A percentile compares a stretch with the other conserved stretches of the same genome.
Conservation (phyloP, 2,888 invertebrate species). For the Suillia variegata region DNA sequence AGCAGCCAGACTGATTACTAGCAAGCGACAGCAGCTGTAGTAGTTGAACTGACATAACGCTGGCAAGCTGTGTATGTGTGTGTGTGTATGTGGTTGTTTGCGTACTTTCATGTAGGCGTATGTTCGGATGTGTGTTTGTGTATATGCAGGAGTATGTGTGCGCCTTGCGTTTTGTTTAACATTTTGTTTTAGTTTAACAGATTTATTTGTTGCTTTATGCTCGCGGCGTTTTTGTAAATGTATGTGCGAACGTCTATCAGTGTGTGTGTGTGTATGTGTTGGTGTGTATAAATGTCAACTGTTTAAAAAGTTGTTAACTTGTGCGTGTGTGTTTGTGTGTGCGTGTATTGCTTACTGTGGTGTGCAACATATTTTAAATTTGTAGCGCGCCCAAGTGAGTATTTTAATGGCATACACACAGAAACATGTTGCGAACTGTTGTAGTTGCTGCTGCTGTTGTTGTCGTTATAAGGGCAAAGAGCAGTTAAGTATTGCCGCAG, state of each 20-base stretch:
- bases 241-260: neutral
- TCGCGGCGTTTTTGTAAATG: neutral
- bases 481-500: too few relatives aligned
- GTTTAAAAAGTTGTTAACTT: neutral
- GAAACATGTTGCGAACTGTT: too few relatives aligned
- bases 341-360: neutral
- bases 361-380: neutral
- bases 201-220: conserved; percentile 37
- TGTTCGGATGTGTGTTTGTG: conserved; percentile 7
- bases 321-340: neutral
- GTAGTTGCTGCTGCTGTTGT: too few relatives aligned
- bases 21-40: conserved; percentile 15
- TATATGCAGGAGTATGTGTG: conserved; percentile 18
- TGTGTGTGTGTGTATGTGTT: conserved; percentile 7
- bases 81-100: conserved; percentile 10
- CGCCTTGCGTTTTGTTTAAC: conserved; percentile 28
- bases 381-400: too few relatives aligned
- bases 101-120: conserved; percentile 6
- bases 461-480: too few relatives aligned
- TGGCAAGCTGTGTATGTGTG: conserved; percentile 18
- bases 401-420: too few relatives aligned
- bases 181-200: conserved; percentile 46
- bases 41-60: conserved; percentile 16
- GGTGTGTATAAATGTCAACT: conserved; percentile 2
- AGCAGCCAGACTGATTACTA: conserved; percentile 20